These are phyloP conservation scores for Chymomyza caudatula DNA, from an alignment of 2,888 invertebrate species.

Conservation along the genomic window DNA sequence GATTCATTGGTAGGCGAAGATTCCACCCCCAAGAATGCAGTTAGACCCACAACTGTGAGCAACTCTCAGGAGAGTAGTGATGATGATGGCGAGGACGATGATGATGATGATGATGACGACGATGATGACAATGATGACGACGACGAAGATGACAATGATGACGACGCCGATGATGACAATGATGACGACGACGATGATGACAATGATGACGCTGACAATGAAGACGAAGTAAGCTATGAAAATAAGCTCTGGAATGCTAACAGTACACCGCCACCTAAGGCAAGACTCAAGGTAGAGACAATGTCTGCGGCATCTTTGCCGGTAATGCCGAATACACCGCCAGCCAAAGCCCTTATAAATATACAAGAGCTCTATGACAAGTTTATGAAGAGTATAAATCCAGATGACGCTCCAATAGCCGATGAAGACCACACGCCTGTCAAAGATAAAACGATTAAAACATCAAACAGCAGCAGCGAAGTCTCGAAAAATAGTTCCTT, in stretches of 20 bases:
- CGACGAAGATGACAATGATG: neutral
- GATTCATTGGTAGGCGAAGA: constrained; percentile 67
- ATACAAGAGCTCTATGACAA: constrained; percentile 76
- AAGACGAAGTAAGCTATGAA: constrained; percentile 46
- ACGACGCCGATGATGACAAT: neutral
- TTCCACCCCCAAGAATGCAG: constrained; percentile 52
- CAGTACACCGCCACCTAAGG: constrained; percentile 57
- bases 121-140: constrained; percentile 14
- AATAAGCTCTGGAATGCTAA: constrained; percentile 61
- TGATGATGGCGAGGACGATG: neutral
- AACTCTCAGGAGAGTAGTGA: neutral
- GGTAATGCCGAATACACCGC: neutral
- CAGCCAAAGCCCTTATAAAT: constrained; percentile 49
- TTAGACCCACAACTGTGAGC: neutral
- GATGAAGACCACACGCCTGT: neutral
- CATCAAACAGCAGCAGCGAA: neutral
- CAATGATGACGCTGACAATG: neutral
- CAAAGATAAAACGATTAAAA: neutral
- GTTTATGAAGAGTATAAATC: constrained; percentile 75
- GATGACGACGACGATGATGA: constrained; percentile 36
- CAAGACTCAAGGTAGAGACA: neutral
- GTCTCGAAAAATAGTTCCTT: constrained; percentile 41
- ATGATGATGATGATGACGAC: constrained; percentile 2
- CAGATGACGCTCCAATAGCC: constrained; percentile 12
- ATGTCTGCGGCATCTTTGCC: constrained; percentile 10